These are phyloP conservation scores for Halcyon badia DNA, from an alignment of 2,797 vertebrate species.

Conservation along the genomic window DNA sequence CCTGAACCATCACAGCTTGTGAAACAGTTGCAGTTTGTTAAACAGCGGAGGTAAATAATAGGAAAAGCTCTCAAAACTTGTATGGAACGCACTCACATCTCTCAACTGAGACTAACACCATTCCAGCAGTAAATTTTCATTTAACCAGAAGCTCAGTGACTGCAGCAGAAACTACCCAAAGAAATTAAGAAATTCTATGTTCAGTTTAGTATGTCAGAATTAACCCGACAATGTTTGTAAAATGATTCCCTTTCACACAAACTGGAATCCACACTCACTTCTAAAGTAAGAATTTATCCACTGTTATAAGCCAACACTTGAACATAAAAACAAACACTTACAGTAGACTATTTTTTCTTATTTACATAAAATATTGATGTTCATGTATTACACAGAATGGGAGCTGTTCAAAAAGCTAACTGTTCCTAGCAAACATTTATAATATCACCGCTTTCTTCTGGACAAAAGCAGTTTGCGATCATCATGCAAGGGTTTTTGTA, in stretches of 20 bases:
- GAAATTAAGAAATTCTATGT: neutral
- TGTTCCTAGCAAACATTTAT: neutral
- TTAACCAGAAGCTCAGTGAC: neutral
- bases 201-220: neutral
- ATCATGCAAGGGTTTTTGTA: neutral
- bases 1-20: neutral
- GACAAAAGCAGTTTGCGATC: neutral
- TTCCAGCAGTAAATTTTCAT: neutral
- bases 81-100: accelerated
- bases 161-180: neutral
- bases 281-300: neutral
- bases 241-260: neutral
- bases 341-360: neutral
- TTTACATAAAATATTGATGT: neutral
- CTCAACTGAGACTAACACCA: accelerated
- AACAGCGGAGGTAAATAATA: neutral
- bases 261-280: neutral
- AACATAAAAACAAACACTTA: neutral
- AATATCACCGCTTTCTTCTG: neutral
- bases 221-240: neutral
- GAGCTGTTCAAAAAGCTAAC: neutral
- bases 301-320: neutral
- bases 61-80: neutral
- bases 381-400: neutral
- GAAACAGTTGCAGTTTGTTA: neutral